Evolutionary conservation across 2,888 invertebrate species (phyloP).

Genomic region (Drosophila borealis): DNA sequence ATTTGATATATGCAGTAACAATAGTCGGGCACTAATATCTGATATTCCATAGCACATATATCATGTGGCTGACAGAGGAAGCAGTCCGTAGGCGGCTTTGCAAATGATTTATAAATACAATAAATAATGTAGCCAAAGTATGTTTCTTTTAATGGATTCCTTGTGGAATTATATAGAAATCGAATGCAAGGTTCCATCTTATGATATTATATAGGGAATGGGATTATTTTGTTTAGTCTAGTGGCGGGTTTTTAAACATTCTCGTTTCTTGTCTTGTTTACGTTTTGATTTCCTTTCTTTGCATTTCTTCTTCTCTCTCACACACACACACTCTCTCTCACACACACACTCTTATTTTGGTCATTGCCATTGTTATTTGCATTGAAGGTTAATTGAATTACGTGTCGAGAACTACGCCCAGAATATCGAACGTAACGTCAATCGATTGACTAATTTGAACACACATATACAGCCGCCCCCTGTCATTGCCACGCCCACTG

Average conservation of each 20-base stretch:
- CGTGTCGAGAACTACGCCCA: slow-evolving; percentile 33
- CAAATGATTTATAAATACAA: no score
- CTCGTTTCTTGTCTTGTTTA: slow-evolving; percentile 49
- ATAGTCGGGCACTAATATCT: no score
- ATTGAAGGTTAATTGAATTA: slow-evolving; percentile 77
- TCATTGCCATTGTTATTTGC: slow-evolving; percentile 49
- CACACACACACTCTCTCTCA: slow-evolving; percentile 3
- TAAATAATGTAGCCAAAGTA: no score
- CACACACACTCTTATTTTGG: slow-evolving; percentile 14
- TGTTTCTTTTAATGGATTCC: no score
- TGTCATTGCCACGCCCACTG: neutral
- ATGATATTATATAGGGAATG: neutral
- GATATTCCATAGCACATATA: no score
- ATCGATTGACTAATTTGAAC: slow-evolving; percentile 45
- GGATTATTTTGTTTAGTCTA: neutral
- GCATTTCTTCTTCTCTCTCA: neutral
- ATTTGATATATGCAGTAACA: no score
- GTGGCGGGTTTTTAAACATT: neutral
- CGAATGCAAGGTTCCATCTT: neutral
- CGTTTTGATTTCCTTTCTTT: slow-evolving; percentile 36
- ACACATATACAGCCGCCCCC: neutral
- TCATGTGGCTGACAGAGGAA: no score
- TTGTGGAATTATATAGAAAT: neutral
- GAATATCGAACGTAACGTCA: slow-evolving; percentile 37
- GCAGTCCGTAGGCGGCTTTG: no score